These are phyloP conservation scores for Lamprologus sp. DNA, from an alignment of 2,113 vertebrate genomes.

Conservation along the genomic window DNA sequence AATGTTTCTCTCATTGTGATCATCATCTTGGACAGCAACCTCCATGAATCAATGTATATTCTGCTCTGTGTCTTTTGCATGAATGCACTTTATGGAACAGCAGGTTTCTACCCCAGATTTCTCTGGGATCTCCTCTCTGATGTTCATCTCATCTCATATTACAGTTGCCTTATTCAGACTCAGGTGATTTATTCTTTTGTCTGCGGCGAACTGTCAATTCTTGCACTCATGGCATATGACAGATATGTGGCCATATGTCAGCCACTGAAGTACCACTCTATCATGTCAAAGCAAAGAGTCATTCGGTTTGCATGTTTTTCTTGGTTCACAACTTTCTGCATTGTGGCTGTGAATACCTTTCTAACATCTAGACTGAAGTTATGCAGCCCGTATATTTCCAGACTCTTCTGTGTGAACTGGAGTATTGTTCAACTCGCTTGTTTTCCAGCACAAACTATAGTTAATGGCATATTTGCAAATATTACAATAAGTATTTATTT, in stretches of 20 bases:
- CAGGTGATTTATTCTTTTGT: fast-evolving
- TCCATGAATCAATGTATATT: neutral
- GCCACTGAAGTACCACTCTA: neutral
- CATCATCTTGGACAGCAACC: fast-evolving
- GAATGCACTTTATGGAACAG: fast-evolving
- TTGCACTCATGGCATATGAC: fast-evolving
- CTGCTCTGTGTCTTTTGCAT: neutral
- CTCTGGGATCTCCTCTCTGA: too few species aligned
- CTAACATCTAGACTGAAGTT: fast-evolving
- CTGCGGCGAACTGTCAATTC: fast-evolving
- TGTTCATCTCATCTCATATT: too few species aligned
- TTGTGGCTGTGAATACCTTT: fast-evolving
- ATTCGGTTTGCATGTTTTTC: fast-evolving
- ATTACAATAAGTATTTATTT: neutral
- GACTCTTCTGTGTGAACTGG: neutral
- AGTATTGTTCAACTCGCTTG: neutral
- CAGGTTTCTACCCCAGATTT: fast-evolving
- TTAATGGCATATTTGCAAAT: neutral
- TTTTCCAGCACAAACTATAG: fast-evolving
- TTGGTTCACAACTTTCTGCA: fast-evolving
- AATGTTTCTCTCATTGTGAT: neutral
- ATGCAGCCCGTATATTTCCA: neutral
- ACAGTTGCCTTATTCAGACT: too few species aligned
- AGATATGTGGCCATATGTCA: neutral
- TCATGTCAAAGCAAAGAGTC: neutral